Evolutionary conservation across 1,140 invertebrate genomes (phyloP), one percentile per base, ranked within the genome.

Genomic region (Brachionus sp.): DNA sequence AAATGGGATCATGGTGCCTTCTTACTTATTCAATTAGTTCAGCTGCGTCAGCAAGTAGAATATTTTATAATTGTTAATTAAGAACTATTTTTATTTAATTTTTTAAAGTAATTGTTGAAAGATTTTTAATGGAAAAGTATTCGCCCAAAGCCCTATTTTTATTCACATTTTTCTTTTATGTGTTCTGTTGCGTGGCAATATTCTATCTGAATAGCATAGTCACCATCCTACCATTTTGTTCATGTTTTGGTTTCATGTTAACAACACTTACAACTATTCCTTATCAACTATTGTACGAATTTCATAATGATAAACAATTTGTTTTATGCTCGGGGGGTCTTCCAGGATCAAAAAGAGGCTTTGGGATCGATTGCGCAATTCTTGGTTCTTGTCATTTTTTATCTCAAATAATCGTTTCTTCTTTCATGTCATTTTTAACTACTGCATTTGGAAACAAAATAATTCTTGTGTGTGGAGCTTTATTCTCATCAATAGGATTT

Each of bases 1-100:
- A 64, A 70, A 82, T 82, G 78, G 78, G 78, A 16, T 82, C 53
- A n/a, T 82, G 78, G 78, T 64, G 78, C 64, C 46, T 82, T 9
- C 39, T 82, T 39, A 53, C 37, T 33, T 82, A 50, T 70, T 82
- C 78, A 35, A 42, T 66, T 44, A 70, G 57, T 35, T 66, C 53
- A 23, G 78, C 78, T 29, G 37, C 42, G 0, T 82, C 53, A 16
- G 78, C 78, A 44, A 50, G 78, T 82, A 82, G 66, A 29, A 7
- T 3, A 29, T 13, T 19, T 39, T 25, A n/a, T 19, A 19, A 73
- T n/a, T 35, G 7, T 44, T 5, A 10, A 19, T 25, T 25, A 23
- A 33, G 4, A 66, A 29, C 29, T 23, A n/a, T 35, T 37, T n/a
- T n/a, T 42, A 6, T n/a, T 12, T 23, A 64, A 19, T 16, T 42